These are phyloP conservation scores for Leptopilina myrica DNA, from an alignment of 2,888 invertebrate genomes.

Conservation along the genomic window DNA sequence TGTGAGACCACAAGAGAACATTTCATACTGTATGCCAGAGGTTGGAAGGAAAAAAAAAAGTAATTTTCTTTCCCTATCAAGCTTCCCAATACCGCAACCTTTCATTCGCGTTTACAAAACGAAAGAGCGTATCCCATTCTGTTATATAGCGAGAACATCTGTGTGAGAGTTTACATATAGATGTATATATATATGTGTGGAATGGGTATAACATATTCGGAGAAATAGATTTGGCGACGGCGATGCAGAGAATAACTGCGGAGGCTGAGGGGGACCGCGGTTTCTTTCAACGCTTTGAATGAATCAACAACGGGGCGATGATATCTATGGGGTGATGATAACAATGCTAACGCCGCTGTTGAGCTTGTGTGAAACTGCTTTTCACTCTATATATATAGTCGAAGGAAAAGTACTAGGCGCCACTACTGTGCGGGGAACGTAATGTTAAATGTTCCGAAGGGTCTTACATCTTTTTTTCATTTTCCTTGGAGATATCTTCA, in stretches of 20 bases:
- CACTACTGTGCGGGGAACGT: conserved; percentile 18
- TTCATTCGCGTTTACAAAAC: conserved; percentile 55
- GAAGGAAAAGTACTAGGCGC: conserved; percentile 14
- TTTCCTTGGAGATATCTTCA: background rate
- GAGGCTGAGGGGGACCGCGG: conserved; percentile 51
- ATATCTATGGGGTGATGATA: conserved; percentile 59
- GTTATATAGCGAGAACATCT: conserved; percentile 27
- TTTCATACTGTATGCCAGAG: conserved; percentile 49
- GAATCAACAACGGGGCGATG: conserved; percentile 65
- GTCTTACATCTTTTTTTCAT: background rate
- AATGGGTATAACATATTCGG: conserved; percentile 56
- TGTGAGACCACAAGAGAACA: conserved; percentile 50
- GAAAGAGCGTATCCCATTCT: conserved; percentile 45
- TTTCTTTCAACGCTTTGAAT: conserved; percentile 63
- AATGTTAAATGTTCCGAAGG: conserved; percentile 24
- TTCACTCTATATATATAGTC: background rate
- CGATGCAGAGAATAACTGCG: conserved; percentile 50
- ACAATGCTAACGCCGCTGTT: conserved; percentile 56
- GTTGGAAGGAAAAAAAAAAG: conserved; percentile 44
- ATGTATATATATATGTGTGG: background rate
- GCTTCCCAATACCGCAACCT: conserved; percentile 50
- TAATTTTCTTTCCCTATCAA: conserved; percentile 55
- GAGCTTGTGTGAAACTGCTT: conserved; percentile 43
- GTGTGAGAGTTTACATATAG: background rate
- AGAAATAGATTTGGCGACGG: conserved; percentile 59